Base-by-base conservation (phyloP, 92 coral and sea anemone species). In the Galaxea fascicularis region DNA sequence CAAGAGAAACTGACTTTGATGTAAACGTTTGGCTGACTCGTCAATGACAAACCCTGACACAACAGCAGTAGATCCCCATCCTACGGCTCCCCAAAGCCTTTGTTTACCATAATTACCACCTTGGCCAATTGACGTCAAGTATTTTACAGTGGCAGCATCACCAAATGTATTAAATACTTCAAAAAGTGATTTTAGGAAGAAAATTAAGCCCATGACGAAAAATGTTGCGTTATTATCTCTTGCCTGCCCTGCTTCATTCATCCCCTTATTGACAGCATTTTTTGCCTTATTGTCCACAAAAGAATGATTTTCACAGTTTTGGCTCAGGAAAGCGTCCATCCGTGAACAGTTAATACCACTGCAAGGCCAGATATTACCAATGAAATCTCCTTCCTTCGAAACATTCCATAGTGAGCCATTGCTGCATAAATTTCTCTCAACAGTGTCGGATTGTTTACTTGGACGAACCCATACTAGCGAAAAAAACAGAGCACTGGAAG, bases 381-480 rank as follows among this genome's bases (percentile, higher is more conserved):
- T 25, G 17, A 4, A 17, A 4, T 39, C 20, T 54, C 7, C 26
- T 14, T 10, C 44, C 26, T 18, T 30, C 45, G 78, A 35, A 26
- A 11, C 35, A 46, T 70, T 82, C 70, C 18, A 56, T 10, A 8
- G 9, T 31, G 78, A 82, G 18, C 46, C 20, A 21, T 54, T 75
- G 15, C 20, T 63, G 18, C 82, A 83, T n/a, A 49, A 27, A 64
- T 85, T 83, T 28, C 25, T 47, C 3, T 13, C 28, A 15, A 31
- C 0, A 10, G 18, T 29, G 21, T 29, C 67, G 5, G 41, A 29
- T 7, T 35, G 17, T 13, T 45, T 65, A 20, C 17, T 35, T 2
- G 85, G 82, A 5, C 71, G 53, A 51, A 94, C 84, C 53, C 91
- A 89, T 21, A 93, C 90, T n/a, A 88, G 78, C 1, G 93, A 91